Base-by-base conservation (phyloP, 2,888 invertebrate species). In the Oxystoma pomonae region DNA sequence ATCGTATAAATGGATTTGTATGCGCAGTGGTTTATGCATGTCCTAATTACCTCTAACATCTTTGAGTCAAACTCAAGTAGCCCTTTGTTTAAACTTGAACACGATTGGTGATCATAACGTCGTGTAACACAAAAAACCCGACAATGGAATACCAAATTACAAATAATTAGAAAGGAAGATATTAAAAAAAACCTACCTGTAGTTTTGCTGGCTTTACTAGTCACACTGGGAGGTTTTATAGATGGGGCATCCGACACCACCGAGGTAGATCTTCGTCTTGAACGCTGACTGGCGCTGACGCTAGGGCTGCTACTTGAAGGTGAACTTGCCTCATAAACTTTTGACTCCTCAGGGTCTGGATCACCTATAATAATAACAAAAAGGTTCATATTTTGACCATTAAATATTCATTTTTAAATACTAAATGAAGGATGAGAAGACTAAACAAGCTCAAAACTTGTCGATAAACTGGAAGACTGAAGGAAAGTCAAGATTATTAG, bases 281-380 rank as follows among this genome's bases (percentile, higher is more conserved):
- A 58, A 20, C 20, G 17, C n/a, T 55, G 50, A 2, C 16, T 56
- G 16, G 56, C 35, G 35, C 35, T 35, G 12, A 35, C 35, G 12
- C 35, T 35, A 12, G 35, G 35, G 12, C 35, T 56, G 59, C 56
- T 63, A 21, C 20, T 60, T 20, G 71, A 69, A 5, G 74, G 68
- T 5, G 75, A 75, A 5, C 73, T 73, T 12, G 67, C 67, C 18
- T 75, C 72, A 58, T 73, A 69, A 9, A 71, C 65, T 60, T 69
- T 69, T n/a, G 69, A 64, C 67, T 78, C 78, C 21, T 77, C 77
- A 2, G 74, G 71, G 69, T 79, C 77, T 1, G 74, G 72, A 55
- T 72, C 64, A 52, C 78, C 78, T 77, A 60, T 18, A 64, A 66
- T 51, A 21, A 53, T 22, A 21, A 58, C 35, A 58, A 60, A 49